Base-by-base conservation (phyloP, 2,113 vertebrate species). In the Saccopteryx bilineata region DNA sequence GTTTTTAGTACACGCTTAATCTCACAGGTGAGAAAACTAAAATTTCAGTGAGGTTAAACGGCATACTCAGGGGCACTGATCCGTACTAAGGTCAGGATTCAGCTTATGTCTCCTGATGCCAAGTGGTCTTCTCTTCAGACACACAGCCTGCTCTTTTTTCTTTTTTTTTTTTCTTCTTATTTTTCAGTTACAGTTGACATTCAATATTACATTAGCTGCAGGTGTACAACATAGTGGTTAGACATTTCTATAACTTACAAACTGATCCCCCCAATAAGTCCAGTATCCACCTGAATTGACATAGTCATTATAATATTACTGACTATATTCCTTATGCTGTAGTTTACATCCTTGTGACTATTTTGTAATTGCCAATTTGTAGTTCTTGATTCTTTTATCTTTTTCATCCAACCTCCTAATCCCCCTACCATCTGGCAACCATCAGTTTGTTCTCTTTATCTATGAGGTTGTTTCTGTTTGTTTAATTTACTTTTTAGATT, bases 21-120 rank as follows among this genome's bases (percentile, higher is more conserved):
- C 81, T 93, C 81, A 84, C 17, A 83, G 48, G 46, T 31, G 28
- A 92, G 91, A 94, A 96, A 88, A 75, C 17, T 18, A 46, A 95
- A 87, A 84, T 81, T 69, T 48, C 75, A 19, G 9, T 0, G 8
- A 86, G 31, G 76, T 74, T 68, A 52, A n/a, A 58, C 92, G 52
- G 76, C 5, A 28, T 4, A 10, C 39, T 6, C 19, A 68, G 33
- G 6, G n/a, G 48, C 33, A 15, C 9, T 21, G 65, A 46, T 1
- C n/a, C 6, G 72, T 65, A 21, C 5, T 21, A 28, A 81, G 50
- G 33, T 79, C 60, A 92, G 63, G 69, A 46, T 71, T 48, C 75
- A 76, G 3, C 28, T 72, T 11, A 12, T 11, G 7, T 33, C 11
- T 10, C 52, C n/a, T 63, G 69, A 39, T n/a, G 61, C 28, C 58